phyloP scores from a whole-genome alignment of 1,140 invertebrate genomes.

The Trachymyrmex cornetzi region DNA sequence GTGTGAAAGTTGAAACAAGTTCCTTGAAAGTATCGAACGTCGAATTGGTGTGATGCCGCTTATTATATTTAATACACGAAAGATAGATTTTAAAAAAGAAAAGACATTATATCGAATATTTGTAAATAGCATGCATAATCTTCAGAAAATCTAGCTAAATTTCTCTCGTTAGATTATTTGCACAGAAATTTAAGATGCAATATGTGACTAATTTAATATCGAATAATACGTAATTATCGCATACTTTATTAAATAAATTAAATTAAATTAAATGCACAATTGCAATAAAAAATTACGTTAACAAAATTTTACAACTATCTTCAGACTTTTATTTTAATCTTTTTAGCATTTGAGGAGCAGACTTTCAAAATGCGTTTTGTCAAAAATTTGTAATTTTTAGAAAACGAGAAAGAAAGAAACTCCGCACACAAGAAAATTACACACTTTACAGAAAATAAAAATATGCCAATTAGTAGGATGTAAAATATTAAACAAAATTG shows the following conservation, averaged over 20 bases:
- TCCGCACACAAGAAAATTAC: too few relatives aligned
- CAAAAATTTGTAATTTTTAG: too few relatives aligned
- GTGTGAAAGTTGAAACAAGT: constrained; percentile 11
- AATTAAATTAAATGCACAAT: not conserved
- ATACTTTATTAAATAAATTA: not conserved
- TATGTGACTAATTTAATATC: not conserved
- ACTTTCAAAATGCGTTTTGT: too few relatives aligned
- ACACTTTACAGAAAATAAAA: too few relatives aligned
- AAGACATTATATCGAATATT: not conserved
- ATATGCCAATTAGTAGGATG: too few relatives aligned
- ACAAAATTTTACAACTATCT: not conserved
- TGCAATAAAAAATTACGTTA: constrained; percentile 4
- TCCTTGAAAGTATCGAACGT: not conserved
- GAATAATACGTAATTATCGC: not conserved
- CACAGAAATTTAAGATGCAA: not conserved
- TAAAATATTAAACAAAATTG: too few relatives aligned
- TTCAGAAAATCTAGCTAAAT: not conserved
- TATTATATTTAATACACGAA: constrained; percentile 4
- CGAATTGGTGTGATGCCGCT: not conserved
- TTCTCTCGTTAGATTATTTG: not conserved
- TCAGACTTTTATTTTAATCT: not conserved
- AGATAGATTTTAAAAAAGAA: not conserved
- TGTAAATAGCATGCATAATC: not conserved
- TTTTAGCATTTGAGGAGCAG: not conserved
- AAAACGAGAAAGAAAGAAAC: too few relatives aligned